phyloP scores from a whole-genome alignment of 2,113 vertebrate species.

The Trochalopteron elliotii region DNA sequence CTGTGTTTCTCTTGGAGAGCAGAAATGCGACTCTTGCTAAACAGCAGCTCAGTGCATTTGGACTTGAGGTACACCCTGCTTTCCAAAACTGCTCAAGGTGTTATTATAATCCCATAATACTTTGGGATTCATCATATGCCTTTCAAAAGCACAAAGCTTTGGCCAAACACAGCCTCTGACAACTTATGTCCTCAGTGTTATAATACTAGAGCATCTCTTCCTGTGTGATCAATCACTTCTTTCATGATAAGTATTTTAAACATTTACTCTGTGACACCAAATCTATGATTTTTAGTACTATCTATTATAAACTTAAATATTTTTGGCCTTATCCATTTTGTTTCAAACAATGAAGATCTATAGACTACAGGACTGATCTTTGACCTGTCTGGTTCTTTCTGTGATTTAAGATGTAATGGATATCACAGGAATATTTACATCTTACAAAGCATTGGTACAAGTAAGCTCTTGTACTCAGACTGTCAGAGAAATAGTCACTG shows the following conservation, averaged over 20 bases:
- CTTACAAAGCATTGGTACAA: not conserved
- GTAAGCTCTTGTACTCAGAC: not conserved
- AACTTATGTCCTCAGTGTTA: not conserved
- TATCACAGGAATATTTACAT: not conserved
- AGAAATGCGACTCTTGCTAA: not conserved
- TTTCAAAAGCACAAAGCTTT: not conserved
- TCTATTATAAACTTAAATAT: not conserved
- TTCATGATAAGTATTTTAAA: not conserved
- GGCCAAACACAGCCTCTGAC: not conserved
- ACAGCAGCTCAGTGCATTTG: not conserved
- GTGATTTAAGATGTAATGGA: not conserved
- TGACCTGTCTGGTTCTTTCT: not conserved
- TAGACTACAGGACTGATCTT: not conserved
- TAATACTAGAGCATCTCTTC: not conserved
- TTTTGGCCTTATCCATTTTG: not conserved
- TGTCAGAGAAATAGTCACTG: not conserved
- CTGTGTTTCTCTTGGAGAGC: not conserved
- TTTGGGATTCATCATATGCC: not conserved
- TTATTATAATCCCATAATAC: not conserved
- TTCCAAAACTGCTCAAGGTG: not conserved
- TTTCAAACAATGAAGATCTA: not conserved
- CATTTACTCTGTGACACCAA: not conserved
- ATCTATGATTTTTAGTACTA: not conserved
- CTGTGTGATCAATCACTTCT: not conserved
- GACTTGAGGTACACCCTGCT: not conserved